Evolutionary conservation across 2,113 vertebrate genomes (phyloP), one percentile per base, ranked within the genome.

Genomic region (Zosterops pallidus): DNA sequence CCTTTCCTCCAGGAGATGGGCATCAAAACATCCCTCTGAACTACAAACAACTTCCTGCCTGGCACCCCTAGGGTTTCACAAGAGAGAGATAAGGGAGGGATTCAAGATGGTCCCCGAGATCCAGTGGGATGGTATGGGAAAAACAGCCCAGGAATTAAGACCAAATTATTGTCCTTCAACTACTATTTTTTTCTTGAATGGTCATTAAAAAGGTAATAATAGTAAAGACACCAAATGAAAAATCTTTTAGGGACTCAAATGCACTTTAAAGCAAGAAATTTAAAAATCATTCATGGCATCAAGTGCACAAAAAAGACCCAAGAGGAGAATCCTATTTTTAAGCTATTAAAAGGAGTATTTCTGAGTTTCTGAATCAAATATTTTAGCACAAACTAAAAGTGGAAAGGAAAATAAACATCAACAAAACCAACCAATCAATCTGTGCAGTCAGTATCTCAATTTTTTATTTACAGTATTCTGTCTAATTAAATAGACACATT

Each of bases 81-180:
- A 5, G n/a, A 23, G 22, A 68, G 26, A 37, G 16, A 8, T 24
- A 44, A 53, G 6, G 4, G 20, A 35, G 12, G 33, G 62, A 20
- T 24, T 14, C 1, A 14, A 46, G 8, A 56, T 46, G 33, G 26
- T 47, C 16, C 9, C 50, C 0, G 0, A 65, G 7, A 20, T 65
- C 49, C 49, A 19, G 39, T 23, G 14, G 50, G 39, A 35, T 29
- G 9, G 31, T n/a, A 0, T 23, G 1, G 24, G n/a, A 47, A 56
- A 80, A 67, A 14, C 12, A 47, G 21, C 26, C 35, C 50, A 44
- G n/a, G 26, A 67, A 31, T 56, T 39, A 39, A 37, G 21, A 39
- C 56, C 21, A 33, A 26, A 33, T 47, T 31, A 47, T 46, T 39
- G 21, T 47, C 52, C n/a, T 57, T 33, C n/a, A 57, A 56, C 39